phyloP scores from a whole-genome alignment of 2,888 invertebrate species.

The Labia minor region DNA sequence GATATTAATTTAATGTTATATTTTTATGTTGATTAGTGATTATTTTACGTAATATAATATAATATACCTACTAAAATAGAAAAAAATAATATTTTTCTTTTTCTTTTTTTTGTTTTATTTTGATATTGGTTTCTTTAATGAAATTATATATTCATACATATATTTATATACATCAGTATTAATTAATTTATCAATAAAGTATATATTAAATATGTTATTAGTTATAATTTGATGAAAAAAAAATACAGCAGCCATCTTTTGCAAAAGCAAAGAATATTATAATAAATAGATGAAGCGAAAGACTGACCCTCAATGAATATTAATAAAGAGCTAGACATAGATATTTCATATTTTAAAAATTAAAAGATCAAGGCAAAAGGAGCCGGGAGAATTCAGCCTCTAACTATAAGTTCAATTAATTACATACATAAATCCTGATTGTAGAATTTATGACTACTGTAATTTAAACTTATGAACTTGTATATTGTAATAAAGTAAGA shows the following conservation, averaged over 20 bases:
- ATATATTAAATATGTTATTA: too few species aligned
- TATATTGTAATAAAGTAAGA: background rate
- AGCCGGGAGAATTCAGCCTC: background rate
- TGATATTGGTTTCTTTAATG: background rate
- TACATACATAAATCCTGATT: background rate
- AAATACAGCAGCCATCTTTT: background rate
- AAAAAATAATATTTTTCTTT: too few species aligned
- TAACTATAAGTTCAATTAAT: background rate
- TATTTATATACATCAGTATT: too few species aligned
- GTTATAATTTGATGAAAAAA: too few species aligned
- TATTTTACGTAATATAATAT: background rate
- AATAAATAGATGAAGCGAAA: background rate
- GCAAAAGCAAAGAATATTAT: background rate
- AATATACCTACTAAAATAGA: background rate
- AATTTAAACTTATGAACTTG: conserved; percentile 2
- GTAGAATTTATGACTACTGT: background rate
- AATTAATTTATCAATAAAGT: too few species aligned
- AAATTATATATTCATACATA: background rate
- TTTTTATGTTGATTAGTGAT: background rate
- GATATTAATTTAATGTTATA: background rate
- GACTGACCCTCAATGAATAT: background rate
- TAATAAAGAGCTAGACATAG: background rate
- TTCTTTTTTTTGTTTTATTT: too few species aligned
- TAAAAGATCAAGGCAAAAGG: conserved; percentile 4
- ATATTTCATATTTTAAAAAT: conserved; percentile 13